Conservation (phyloP, 2,113 vertebrate genomes). For the Promerops cafer region DNA sequence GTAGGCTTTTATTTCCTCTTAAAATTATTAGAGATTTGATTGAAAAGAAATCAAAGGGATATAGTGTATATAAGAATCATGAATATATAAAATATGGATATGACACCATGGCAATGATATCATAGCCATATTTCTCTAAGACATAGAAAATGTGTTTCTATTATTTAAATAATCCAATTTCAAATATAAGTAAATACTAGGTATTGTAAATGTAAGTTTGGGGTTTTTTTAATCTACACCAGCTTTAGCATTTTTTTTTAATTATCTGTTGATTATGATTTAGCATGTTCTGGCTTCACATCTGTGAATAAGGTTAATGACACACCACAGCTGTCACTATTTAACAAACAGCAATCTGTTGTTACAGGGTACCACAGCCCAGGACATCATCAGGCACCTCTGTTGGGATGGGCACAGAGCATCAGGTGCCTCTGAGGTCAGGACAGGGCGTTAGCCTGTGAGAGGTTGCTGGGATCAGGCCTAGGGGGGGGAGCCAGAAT, state of each 20-base stretch:
- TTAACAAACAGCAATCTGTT: not conserved
- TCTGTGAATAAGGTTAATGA: not conserved
- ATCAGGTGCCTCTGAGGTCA: not conserved
- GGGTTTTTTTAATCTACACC: not conserved
- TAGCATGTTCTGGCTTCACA: not conserved
- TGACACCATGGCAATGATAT: not conserved
- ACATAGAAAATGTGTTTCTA: not conserved
- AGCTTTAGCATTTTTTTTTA: not conserved
- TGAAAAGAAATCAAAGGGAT: not conserved
- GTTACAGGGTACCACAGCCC: not conserved
- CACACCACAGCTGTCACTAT: not conserved
- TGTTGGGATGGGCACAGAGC: not conserved
- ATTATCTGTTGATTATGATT: not conserved
- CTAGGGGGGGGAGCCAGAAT: not conserved
- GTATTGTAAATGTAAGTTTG: not conserved
- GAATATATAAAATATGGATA: not conserved
- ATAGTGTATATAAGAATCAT: not conserved
- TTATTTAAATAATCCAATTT: not conserved
- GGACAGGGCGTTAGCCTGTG: rapidly evolving
- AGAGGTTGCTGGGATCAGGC: not conserved
- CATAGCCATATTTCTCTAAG: not conserved
- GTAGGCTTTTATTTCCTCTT: not conserved
- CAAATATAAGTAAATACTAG: not conserved
- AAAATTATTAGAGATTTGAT: not conserved
- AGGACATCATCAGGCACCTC: not conserved